Evolutionary conservation across 2,888 invertebrate genomes (phyloP), one percentile per base, ranked within the genome.

Genomic region (Heliconius hortense): DNA sequence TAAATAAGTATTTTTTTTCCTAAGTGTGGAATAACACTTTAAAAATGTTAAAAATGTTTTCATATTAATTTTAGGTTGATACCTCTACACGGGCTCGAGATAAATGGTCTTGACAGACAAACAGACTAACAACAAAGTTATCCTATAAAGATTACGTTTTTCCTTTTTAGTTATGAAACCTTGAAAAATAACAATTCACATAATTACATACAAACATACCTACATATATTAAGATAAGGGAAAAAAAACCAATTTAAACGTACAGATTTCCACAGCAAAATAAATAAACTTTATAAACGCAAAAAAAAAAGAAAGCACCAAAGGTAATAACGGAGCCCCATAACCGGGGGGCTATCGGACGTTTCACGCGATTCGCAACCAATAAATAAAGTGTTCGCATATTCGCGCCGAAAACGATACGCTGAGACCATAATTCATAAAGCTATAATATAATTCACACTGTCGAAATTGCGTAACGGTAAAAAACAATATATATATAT

Each of bases 371-470:
- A 70, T 73, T 68, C 69, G 62, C 56, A 24, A 63, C 64, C 60
- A 48, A 82, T 82, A 83, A 84, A 86, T 84, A 83, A 83, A 83
- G 81, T 81, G 81, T 84, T 82, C 81, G 81, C 81, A 83, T 85
- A 84, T 84, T 82, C 81, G 79, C 82, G 77, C 79, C 80, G 78
- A 82, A 80, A 84, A 82, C 82, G 84, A 83, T 83, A 85, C 81
- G 81, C 74, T 79, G 79, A 83, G 83, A 83, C 85, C 86, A 88
- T 90, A 89, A 90, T 89, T 88, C 88, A 91, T 87, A 84, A 82
- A 83, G 87, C 87, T 88, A 89, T 88, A 88, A 90, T 89, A 90
- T 88, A 88, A 90, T 89, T 88, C 87, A 86, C 86, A 80, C 83
- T 85, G 71, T 86, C 84, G 84, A 87, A 88, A 87, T 88, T 88